These are phyloP conservation scores for Rhynchophorus ferrugineus DNA, from an alignment of 1,140 invertebrate genomes.

Conservation along the genomic window DNA sequence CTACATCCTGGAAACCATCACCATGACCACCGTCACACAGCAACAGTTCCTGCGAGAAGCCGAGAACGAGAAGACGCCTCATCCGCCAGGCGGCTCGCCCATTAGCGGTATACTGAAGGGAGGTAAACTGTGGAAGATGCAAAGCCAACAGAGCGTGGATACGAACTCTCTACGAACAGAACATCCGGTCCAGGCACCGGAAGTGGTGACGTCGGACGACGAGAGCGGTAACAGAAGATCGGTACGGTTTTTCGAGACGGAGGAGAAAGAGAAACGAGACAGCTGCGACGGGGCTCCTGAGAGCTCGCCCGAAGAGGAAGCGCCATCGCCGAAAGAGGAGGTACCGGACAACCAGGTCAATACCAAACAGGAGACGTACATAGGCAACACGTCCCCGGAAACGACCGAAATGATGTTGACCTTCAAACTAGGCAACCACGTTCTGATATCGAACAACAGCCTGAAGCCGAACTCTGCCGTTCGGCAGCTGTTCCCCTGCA, in stretches of 20 bases:
- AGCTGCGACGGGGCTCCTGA: conserved; percentile 31
- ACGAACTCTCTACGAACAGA: conserved; percentile 4
- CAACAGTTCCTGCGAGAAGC: conserved; percentile 39
- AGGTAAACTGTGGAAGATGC: conserved; percentile 54
- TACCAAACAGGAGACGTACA: conserved; percentile 7
- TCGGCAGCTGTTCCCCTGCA: conserved; percentile 58
- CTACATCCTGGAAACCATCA: conserved; percentile 60
- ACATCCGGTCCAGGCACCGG: conserved; percentile 25
- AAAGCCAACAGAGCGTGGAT: conserved; percentile 29
- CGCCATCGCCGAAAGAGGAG: background rate
- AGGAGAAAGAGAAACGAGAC: conserved; percentile 28
- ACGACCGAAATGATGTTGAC: conserved; percentile 48
- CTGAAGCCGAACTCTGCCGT: conserved; percentile 65
- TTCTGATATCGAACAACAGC: conserved; percentile 51
- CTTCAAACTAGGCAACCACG: conserved; percentile 52
- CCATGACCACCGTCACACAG: conserved; percentile 59
- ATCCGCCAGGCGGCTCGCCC: conserved; percentile 39
- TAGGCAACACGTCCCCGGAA: conserved; percentile 31
- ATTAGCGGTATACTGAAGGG: conserved; percentile 56
- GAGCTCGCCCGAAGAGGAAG: conserved; percentile 24
- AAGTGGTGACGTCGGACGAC: conserved; percentile 42
- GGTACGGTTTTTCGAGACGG: conserved; percentile 45
- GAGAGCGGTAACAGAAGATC: conserved; percentile 44
- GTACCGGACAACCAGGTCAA: background rate
- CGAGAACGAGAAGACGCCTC: conserved; percentile 19